phyloP scores from a whole-genome alignment of 2,113 vertebrate genomes.

The Aythya baeri region DNA sequence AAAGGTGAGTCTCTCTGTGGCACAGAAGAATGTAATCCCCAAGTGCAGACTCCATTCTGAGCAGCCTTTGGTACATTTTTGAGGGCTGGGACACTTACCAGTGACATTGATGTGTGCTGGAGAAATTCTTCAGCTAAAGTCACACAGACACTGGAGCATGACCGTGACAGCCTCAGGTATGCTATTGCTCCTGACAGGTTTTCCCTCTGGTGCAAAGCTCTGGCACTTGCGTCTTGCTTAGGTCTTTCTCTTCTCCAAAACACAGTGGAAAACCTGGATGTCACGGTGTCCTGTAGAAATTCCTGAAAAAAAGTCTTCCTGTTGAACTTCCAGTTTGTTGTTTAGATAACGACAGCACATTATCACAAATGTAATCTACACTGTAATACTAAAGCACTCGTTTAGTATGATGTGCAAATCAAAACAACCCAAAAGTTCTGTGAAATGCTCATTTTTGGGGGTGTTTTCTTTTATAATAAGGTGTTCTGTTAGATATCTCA shows the following conservation, averaged over 20 bases:
- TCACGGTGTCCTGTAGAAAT: not conserved
- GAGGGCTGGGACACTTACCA: not conserved
- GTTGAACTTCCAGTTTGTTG: not conserved
- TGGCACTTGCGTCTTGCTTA: fast-evolving
- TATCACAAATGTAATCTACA: not conserved
- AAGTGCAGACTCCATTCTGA: fast-evolving
- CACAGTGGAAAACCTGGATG: not conserved
- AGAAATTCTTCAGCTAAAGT: not conserved
- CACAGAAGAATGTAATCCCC: fast-evolving
- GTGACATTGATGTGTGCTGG: fast-evolving
- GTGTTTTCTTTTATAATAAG: not conserved
- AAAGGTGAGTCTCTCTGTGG: conserved; percentile 57
- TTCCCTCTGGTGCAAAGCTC: not conserved
- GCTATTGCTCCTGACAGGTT: not conserved
- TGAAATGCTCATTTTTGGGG: not conserved
- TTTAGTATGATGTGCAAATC: not conserved
- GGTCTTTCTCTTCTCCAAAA: not conserved
- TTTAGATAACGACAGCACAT: not conserved
- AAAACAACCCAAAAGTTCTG: not conserved
- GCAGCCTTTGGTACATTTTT: fast-evolving
- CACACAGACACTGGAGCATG: fast-evolving
- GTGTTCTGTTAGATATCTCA: not conserved
- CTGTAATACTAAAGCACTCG: not conserved
- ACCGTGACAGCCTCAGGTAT: fast-evolving
- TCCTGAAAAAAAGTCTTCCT: not conserved